Percentiles rank a stretch among this genome's conserved stretches.
Conservation (phyloP, 2,113 vertebrate genomes). For the Odocoileus hemionus region DNA sequence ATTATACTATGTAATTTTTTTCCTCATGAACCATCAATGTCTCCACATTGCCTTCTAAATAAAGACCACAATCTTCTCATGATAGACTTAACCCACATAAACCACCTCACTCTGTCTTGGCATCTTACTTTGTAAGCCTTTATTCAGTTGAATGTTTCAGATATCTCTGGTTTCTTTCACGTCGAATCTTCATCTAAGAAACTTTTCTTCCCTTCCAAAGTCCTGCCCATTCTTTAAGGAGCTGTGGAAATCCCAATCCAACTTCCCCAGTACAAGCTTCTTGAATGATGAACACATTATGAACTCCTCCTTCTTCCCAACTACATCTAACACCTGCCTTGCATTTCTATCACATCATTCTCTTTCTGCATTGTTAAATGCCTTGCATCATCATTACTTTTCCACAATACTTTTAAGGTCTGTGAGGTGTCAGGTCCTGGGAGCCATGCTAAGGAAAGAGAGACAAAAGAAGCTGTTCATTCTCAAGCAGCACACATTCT, state of each 20-base stretch:
- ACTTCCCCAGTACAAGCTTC: accelerated
- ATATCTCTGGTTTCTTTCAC: not conserved
- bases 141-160: not conserved
- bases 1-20: not conserved
- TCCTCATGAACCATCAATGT: not conserved
- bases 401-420: not conserved
- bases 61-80: not conserved
- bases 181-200: not conserved
- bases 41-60: not conserved
- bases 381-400: not conserved
- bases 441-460: not conserved
- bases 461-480: not conserved
- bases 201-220: not conserved
- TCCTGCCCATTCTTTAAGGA: not conserved
- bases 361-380: not conserved
- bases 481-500: not conserved
- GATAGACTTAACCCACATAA: not conserved
- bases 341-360: not conserved
- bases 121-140: not conserved
- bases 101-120: not conserved
- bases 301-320: not conserved
- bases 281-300: not conserved
- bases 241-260: not conserved
- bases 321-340: not conserved
- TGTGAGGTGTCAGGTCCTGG: not conserved